phyloP scores from a whole-genome alignment of 2,888 invertebrate genomes.

The Melieria crassipennis region DNA sequence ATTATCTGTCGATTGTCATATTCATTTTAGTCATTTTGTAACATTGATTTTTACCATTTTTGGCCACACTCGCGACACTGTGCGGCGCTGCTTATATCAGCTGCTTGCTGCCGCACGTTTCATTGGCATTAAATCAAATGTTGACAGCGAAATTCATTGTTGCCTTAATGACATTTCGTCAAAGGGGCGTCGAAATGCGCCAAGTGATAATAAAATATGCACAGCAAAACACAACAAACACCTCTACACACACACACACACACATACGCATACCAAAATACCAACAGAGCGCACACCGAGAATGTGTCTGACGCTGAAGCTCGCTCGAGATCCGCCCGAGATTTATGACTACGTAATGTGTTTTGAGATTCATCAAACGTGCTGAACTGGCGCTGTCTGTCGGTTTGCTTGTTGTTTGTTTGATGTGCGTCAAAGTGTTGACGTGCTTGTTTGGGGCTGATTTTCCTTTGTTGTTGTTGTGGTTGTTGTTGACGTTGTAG shows the following conservation, averaged over 20 bases:
- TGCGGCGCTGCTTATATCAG: not conserved
- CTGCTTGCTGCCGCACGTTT: not conserved
- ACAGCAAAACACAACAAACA: conserved; percentile 3
- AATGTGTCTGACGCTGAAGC: not conserved
- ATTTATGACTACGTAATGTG: conserved; percentile 23
- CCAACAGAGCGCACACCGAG: not conserved
- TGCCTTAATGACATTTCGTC: conserved; percentile 13
- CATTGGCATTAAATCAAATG: conserved; percentile 14
- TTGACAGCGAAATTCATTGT: conserved; percentile 6
- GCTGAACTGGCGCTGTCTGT: conserved; percentile 20
- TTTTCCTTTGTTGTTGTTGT: not conserved
- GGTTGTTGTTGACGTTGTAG: not conserved
- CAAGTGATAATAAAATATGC: conserved; percentile 28
- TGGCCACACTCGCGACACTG: too few relatives aligned
- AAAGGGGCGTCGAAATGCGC: conserved; percentile 17
- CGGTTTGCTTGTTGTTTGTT: not conserved
- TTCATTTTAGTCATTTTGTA: too few relatives aligned
- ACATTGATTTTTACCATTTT: too few relatives aligned
- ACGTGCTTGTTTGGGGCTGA: not conserved
- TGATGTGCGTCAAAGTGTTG: conserved; percentile 9
- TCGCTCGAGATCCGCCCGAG: not conserved
- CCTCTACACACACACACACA: not conserved
- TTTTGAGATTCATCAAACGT: conserved; percentile 29
- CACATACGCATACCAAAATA: not conserved
- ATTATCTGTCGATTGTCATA: too few relatives aligned